A percentile compares a stretch with the other conserved stretches of the same genome.
Evolutionary conservation across 2,113 vertebrate genomes (phyloP).

Genomic region (Pholis gunnellus): DNA sequence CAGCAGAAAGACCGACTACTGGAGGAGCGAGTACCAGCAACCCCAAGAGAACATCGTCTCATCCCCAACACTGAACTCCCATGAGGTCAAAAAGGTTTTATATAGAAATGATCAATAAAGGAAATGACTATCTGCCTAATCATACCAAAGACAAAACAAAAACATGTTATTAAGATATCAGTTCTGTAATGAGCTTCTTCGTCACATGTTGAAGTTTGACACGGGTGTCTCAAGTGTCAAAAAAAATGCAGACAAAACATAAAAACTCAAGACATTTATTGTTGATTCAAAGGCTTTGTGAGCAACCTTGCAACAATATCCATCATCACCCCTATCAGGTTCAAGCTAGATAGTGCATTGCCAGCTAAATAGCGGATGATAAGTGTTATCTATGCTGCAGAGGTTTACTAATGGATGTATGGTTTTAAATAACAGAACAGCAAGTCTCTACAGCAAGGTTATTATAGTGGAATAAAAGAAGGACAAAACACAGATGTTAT

Average conservation of each 20-base stretch:
- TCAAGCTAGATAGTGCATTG: slow-evolving; percentile 62
- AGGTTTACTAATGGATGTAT: slow-evolving; percentile 55
- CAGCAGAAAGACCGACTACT: slow-evolving; percentile 33
- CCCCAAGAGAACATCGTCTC: background rate
- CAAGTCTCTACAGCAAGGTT: slow-evolving; percentile 47
- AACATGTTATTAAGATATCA: background rate
- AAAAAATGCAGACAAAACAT: background rate
- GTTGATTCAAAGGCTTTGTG: slow-evolving; percentile 61
- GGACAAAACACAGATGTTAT: background rate
- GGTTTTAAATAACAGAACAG: slow-evolving; percentile 71
- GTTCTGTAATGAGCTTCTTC: slow-evolving; percentile 1
- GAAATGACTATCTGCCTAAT: background rate
- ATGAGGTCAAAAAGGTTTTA: slow-evolving; percentile 8
- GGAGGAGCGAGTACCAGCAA: background rate
- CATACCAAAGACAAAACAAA: background rate
- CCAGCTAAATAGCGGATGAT: slow-evolving; percentile 66
- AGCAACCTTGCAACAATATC: slow-evolving; percentile 65
- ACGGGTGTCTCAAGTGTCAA: slow-evolving; percentile 44
- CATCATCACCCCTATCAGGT: slow-evolving; percentile 58
- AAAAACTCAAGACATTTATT: slow-evolving; percentile 38
- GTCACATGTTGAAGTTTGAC: slow-evolving; percentile 16
- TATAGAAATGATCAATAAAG: slow-evolving; percentile 30
- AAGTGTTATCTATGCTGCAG: slow-evolving; percentile 50
- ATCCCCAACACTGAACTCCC: background rate
- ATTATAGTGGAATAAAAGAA: slow-evolving; percentile 30